Evolutionary conservation across 2,797 vertebrate species (phyloP).

Genomic region (Molossus alvarezi): DNA sequence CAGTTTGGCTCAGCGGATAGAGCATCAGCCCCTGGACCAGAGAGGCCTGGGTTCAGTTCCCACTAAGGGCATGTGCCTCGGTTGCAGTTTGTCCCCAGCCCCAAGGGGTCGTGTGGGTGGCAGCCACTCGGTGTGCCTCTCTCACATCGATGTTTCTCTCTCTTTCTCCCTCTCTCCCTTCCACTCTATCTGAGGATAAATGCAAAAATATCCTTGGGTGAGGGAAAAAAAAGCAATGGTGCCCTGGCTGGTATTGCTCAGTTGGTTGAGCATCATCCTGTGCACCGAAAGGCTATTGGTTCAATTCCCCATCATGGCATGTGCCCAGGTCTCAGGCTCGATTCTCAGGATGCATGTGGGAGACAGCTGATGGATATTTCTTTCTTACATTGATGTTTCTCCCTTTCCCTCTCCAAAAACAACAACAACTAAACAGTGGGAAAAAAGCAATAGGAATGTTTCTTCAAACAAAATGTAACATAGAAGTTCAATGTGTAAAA

Average conservation of each 20-base stretch:
- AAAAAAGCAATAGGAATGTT: neutral
- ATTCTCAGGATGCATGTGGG: neutral
- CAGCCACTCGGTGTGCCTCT: too few relatives aligned
- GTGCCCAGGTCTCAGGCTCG: neutral
- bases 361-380: neutral
- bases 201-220: too few relatives aligned
- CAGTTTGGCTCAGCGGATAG: neutral
- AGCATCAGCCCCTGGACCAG: neutral
- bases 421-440: neutral
- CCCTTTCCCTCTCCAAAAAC: neutral
- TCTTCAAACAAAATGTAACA: constrained; percentile 1
- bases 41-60: too few relatives aligned
- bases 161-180: too few relatives aligned
- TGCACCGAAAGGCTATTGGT: neutral
- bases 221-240: neutral
- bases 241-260: neutral
- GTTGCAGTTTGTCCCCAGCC: too few relatives aligned
- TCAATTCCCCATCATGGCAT: neutral
- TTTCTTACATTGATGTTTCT: neutral
- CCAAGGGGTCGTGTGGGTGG: too few relatives aligned
- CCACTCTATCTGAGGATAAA: too few relatives aligned
- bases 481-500: neutral
- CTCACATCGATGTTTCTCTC: too few relatives aligned
- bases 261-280: neutral
- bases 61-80: too few relatives aligned